phyloP scores from a whole-genome alignment of 1,140 invertebrate genomes.

The Pachypeltis micranthus region DNA sequence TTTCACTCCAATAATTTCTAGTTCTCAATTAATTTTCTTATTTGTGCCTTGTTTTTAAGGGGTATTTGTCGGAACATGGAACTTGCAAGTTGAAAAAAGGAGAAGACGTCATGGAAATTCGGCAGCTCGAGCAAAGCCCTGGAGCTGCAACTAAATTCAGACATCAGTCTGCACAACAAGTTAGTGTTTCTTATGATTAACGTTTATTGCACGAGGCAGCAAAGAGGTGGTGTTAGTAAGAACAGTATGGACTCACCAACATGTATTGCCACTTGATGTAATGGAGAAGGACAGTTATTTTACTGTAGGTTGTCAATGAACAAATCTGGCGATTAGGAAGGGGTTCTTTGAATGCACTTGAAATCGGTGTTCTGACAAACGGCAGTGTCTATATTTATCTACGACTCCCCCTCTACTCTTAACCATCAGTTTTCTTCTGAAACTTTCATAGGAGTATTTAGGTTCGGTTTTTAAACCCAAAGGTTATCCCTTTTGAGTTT shows the following conservation, averaged over 20 bases:
- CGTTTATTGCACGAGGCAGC: too few relatives aligned
- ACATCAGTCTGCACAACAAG: not conserved
- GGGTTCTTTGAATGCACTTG: too few relatives aligned
- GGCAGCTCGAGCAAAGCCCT: slow-evolving; percentile 33
- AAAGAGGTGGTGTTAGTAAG: not conserved
- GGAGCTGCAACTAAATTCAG: slow-evolving; percentile 20
- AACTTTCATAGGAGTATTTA: not conserved
- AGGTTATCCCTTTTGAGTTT: too few relatives aligned
- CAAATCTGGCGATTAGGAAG: too few relatives aligned
- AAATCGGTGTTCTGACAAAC: not conserved
- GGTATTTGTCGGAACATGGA: not conserved
- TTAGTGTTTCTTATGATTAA: too few relatives aligned
- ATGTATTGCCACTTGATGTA: not conserved
- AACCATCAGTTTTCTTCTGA: not conserved
- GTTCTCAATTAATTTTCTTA: not conserved
- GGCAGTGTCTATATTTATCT: not conserved
- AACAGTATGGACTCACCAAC: not conserved
- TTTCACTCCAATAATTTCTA: not conserved
- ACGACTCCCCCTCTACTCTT: not conserved
- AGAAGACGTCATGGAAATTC: slow-evolving; percentile 23
- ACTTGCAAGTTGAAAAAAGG: not conserved
- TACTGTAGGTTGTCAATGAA: too few relatives aligned
- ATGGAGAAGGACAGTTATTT: too few relatives aligned
- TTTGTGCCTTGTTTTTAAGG: not conserved
- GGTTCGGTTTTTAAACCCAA: not conserved